phyloP scores from a whole-genome alignment of 2,888 invertebrate species.

The Prosopocoilus inquinatus region DNA sequence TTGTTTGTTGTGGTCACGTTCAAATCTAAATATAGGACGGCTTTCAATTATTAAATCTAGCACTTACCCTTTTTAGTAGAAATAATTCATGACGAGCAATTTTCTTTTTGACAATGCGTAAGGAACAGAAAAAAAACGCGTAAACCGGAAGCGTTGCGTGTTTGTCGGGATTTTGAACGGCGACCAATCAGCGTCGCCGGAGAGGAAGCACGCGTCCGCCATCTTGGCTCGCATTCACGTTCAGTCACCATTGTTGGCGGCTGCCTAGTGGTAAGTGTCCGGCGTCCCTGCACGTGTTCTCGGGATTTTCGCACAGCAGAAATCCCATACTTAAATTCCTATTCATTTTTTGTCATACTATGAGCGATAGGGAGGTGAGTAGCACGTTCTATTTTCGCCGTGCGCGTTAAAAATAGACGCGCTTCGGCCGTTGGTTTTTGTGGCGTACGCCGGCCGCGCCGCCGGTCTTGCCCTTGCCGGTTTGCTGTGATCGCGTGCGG shows the following conservation, averaged over 20 bases:
- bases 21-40: too few species aligned
- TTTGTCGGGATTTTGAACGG: slow-evolving; percentile 6
- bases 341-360: slow-evolving; percentile 20
- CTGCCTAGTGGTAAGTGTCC: too few species aligned
- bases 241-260: slow-evolving; percentile 9
- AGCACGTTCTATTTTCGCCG: slow-evolving; percentile 16
- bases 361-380: slow-evolving; percentile 45
- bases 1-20: too few species aligned
- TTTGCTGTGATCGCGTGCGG: too few species aligned
- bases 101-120: not conserved
- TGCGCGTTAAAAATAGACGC: slow-evolving; percentile 24
- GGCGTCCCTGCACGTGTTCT: too few species aligned
- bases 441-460: slow-evolving; percentile 21
- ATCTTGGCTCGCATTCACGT: slow-evolving; percentile 8
- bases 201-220: slow-evolving; percentile 17
- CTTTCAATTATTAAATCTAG: not conserved
- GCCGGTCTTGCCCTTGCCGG: slow-evolving; percentile 6
- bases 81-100: not conserved
- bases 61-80: not conserved
- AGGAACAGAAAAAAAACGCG: not conserved
- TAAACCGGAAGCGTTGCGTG: slow-evolving; percentile 10
- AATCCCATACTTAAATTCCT: slow-evolving; percentile 12
- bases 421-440: slow-evolving; percentile 15
- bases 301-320: slow-evolving; percentile 1
- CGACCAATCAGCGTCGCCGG: slow-evolving; percentile 8